A percentile compares a stretch with the other conserved stretches of the same genome.
phyloP scores from a whole-genome alignment of 2,113 vertebrate genomes.

The Cololabis saira region DNA sequence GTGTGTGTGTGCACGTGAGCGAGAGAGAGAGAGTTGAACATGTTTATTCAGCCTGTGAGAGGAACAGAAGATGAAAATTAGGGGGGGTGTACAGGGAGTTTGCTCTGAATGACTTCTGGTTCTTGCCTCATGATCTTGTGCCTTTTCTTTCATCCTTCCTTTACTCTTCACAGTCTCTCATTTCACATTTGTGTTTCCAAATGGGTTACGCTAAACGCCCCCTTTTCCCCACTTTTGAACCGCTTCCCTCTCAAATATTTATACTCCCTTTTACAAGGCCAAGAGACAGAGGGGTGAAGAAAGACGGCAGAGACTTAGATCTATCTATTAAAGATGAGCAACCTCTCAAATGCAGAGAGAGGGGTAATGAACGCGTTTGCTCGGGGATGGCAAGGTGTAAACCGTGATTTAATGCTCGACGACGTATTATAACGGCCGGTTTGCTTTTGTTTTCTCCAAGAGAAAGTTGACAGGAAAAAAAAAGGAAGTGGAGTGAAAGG shows the following conservation, averaged over 20 bases:
- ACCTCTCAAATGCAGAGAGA: constrained; percentile 74
- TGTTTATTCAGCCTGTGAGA: constrained; percentile 53
- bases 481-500: too few relatives aligned
- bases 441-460: constrained; percentile 48
- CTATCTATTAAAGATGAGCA: constrained; percentile 80
- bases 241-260: constrained; percentile 78
- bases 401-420: constrained; percentile 52
- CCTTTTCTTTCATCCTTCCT: constrained; percentile 42
- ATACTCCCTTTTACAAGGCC: constrained; percentile 65
- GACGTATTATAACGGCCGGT: constrained; percentile 13
- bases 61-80: constrained; percentile 38
- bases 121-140: constrained; percentile 9
- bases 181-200: constrained; percentile 73
- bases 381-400: constrained; percentile 55
- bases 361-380: constrained; percentile 46
- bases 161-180: constrained; percentile 57
- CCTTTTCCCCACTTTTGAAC: constrained; percentile 68
- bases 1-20: constrained; percentile 2
- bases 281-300: constrained; percentile 57
- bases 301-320: constrained; percentile 59
- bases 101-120: constrained; percentile 37
- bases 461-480: constrained; percentile 2
- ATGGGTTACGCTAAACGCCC: constrained; percentile 68
- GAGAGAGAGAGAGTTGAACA: constrained; percentile 26
- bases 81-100: neutral